A percentile compares a stretch with the other conserved stretches of the same genome.
Conservation (phyloP, 1,140 invertebrate species). For the Adelges cooleyi region DNA sequence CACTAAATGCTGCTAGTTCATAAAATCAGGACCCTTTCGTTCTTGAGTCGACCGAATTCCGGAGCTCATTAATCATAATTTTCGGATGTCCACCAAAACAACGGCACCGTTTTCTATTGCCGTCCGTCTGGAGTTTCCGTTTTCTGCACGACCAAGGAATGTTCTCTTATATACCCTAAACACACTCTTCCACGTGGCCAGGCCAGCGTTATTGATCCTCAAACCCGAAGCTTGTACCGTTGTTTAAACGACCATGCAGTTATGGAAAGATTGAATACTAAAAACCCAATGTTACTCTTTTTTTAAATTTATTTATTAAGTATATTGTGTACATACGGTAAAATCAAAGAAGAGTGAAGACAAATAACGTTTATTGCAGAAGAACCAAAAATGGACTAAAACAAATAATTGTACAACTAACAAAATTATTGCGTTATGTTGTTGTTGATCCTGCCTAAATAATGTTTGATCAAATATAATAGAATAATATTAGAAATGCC, state of each 20-base stretch:
- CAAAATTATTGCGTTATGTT: too few species aligned
- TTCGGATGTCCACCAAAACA: background rate
- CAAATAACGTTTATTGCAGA: too few species aligned
- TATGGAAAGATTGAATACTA: background rate
- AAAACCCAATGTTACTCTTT: background rate
- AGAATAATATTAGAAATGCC: too few species aligned
- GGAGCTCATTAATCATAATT: conserved; percentile 10
- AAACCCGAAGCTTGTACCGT: conserved; percentile 1
- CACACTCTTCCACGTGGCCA: background rate
- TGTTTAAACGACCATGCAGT: background rate
- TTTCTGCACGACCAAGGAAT: background rate
- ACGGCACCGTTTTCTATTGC: background rate
- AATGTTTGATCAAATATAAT: too few species aligned
- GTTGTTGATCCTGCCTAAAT: too few species aligned
- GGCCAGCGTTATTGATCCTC: background rate
- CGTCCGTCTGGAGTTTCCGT: background rate
- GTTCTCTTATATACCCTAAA: background rate
- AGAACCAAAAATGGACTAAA: too few species aligned
- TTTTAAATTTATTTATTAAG: too few species aligned
- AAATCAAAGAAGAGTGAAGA: too few species aligned
- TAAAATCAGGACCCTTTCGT: background rate
- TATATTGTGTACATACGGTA: too few species aligned
- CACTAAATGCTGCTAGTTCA: background rate
- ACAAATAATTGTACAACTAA: too few species aligned
- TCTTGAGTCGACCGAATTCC: background rate